phyloP scores from a whole-genome alignment of 1,140 invertebrate species.

The Drosophila watanabei region DNA sequence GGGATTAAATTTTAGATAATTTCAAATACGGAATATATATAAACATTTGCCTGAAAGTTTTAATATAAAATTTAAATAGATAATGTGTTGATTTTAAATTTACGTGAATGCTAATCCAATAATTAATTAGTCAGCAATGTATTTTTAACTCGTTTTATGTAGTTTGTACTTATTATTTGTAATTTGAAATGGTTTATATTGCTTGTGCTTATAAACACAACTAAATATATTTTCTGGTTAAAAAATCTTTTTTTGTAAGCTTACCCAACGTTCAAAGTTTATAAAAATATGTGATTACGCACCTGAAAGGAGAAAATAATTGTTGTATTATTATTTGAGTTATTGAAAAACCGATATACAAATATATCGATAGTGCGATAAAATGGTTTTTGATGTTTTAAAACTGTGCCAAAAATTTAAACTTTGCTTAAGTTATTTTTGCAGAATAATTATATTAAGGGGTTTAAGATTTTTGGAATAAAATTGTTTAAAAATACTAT shows the following conservation, averaged over 20 bases:
- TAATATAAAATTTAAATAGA: neutral
- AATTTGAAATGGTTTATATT: neutral
- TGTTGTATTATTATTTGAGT: neutral
- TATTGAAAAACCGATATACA: too few relatives aligned
- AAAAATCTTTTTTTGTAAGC: neutral
- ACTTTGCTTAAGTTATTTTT: too few relatives aligned
- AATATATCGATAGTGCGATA: too few relatives aligned
- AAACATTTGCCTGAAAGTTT: neutral
- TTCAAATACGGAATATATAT: neutral
- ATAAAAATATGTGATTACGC: neutral
- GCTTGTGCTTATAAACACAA: neutral
- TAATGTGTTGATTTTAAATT: neutral
- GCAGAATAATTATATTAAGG: too few relatives aligned
- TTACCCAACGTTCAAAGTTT: neutral
- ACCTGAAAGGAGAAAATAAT: neutral
- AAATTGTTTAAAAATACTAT: too few relatives aligned
- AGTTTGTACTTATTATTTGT: too few relatives aligned
- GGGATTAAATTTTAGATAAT: conserved; percentile 30
- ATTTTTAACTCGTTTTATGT: neutral
- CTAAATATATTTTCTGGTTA: neutral
- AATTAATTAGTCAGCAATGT: neutral
- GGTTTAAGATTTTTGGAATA: too few relatives aligned
- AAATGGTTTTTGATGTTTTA: too few relatives aligned
- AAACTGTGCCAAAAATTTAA: too few relatives aligned
- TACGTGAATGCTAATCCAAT: neutral